A percentile compares a stretch with the other conserved stretches of the same genome.
Evolutionary conservation across 2,888 invertebrate species (phyloP).

Genomic region (Craniophora ligustri): DNA sequence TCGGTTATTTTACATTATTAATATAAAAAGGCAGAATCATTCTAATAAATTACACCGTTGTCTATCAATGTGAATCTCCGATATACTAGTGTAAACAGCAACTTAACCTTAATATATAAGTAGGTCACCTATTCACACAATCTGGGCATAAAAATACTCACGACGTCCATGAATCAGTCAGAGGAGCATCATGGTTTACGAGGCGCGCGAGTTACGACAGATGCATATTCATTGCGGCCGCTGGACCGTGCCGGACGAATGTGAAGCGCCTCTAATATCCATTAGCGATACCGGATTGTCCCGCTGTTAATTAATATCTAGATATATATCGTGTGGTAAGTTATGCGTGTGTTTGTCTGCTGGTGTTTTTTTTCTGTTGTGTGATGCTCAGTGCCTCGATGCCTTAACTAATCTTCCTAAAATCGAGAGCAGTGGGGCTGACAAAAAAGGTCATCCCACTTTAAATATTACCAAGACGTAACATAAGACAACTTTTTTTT

Average conservation of each 20-base stretch:
- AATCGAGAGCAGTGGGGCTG: too few relatives aligned
- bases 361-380: not conserved
- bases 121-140: constrained; percentile 23
- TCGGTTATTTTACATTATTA: too few relatives aligned
- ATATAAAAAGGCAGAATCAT: too few relatives aligned
- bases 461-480: too few relatives aligned
- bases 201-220: constrained; percentile 22
- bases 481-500: too few relatives aligned
- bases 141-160: constrained; percentile 15
- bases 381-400: too few relatives aligned
- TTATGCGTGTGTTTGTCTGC: constrained; percentile 12
- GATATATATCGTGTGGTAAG: not conserved
- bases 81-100: not conserved
- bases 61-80: too few relatives aligned
- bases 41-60: too few relatives aligned
- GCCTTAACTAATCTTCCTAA: too few relatives aligned
- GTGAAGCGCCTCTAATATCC: constrained; percentile 41
- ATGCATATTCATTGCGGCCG: constrained; percentile 49
- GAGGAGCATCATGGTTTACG: constrained; percentile 11
- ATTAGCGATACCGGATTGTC: constrained; percentile 39
- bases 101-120: not conserved
- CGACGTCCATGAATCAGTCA: constrained; percentile 24
- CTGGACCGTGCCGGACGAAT: constrained; percentile 20
- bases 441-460: too few relatives aligned
- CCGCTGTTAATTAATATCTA: constrained; percentile 41